Evolutionary conservation across 2,113 vertebrate genomes (phyloP).

Genomic region (Chaetodon auriga): DNA sequence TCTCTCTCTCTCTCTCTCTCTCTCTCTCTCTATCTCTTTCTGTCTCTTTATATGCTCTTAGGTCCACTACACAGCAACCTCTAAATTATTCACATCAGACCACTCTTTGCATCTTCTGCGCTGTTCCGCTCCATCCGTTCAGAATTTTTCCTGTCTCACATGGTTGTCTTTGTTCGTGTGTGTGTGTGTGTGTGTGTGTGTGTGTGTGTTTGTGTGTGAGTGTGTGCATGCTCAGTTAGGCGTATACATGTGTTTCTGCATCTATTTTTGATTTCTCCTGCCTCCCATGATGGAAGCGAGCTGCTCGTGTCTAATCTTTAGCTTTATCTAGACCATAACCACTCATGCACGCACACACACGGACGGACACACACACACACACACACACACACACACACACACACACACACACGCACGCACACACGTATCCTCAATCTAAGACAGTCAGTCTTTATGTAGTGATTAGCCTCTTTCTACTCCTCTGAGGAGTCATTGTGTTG

Average conservation of each 20-base stretch:
- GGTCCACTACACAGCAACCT: constrained; percentile 71
- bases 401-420: constrained; percentile 26
- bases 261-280: constrained; percentile 63
- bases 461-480: constrained; percentile 73
- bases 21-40: neutral
- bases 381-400: constrained; percentile 18
- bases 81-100: constrained; percentile 81
- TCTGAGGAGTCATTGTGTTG: constrained; percentile 76
- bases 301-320: constrained; percentile 30
- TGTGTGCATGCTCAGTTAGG: neutral
- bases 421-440: constrained; percentile 49
- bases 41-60: constrained; percentile 62
- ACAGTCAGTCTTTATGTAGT: constrained; percentile 66
- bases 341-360: constrained; percentile 17
- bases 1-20: constrained; percentile 17
- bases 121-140: constrained; percentile 69
- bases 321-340: constrained; percentile 27
- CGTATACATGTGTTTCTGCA: constrained; percentile 15
- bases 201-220: neutral
- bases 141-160: constrained; percentile 65
- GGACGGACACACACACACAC: neutral
- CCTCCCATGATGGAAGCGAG: constrained; percentile 34
- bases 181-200: neutral
- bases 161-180: constrained; percentile 19
- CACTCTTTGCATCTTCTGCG: constrained; percentile 75